Base-by-base conservation (phyloP, 2,888 invertebrate species). In the Azorinus chamasolen region DNA sequence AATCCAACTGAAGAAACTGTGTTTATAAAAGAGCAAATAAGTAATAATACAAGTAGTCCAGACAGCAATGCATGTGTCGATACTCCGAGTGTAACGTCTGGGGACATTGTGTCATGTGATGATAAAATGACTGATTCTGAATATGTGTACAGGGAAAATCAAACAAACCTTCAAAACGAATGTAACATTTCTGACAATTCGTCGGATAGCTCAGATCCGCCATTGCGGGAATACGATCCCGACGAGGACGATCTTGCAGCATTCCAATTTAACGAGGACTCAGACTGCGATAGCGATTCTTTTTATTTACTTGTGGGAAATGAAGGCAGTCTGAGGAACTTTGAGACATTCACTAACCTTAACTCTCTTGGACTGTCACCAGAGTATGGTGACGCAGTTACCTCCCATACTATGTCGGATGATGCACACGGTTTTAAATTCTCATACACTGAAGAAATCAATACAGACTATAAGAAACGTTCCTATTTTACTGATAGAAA, bases 181-280 rank as follows among this genome's bases (percentile, higher is more conserved):
- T 32, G 5, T 10, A 39, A 22, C n/a, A 51, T 43, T 18, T 77
- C 68, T 1, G 71, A 71, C n/a, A 50, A 53, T 43, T 76, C 70
- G 18, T 81, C 81, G 2, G 81, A 81, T 41, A 69, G 72, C 25
- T 81, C 81, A 4, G 84, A 86, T 50, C 80, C 82, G 14, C 81
- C 83, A 25, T 69, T 84, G 1, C 73, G 86, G 2, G 86, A 86
- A 46, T 86, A 86, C 45, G 84, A 86, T 55, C 86, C 86, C 6
- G 78, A 78, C 55, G 86, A 86, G 18, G 85, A 86, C 41, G 85
- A 84, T 50, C 63, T 83, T 50, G 84, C 84, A 8, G 83, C 78
- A 27, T 81, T 79, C 25, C 77, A 79, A 54, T 79, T 77, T 27
- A 72, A 85, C 25, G 53, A 59, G 4, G 83, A 83, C 25, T 62